Base-by-base conservation (phyloP, 2,888 invertebrate genomes). In the Metalampra italica region DNA sequence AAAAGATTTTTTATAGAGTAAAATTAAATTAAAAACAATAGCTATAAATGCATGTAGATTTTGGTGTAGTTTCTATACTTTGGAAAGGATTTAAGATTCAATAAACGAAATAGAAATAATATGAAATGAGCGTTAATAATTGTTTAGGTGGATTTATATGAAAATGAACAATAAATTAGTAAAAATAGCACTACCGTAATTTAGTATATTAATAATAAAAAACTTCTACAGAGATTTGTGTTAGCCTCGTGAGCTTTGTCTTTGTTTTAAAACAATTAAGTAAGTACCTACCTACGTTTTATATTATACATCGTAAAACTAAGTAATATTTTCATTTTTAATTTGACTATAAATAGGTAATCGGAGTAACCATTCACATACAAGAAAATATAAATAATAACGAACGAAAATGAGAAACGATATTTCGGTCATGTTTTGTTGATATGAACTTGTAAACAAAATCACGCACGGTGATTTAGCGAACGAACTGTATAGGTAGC, bases 231-330 rank as follows among this genome's bases (percentile, higher is more conserved):
- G 13, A 42, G 42, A 29, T 46, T 49, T 46, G 39, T 47, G 64
- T 68, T 83, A 87, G 87, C 86, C 87, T 87, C 86, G 58, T 78
- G 64, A 57, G 79, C 85, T 85, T 87, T 83, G 87, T 86, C 87
- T 74, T 81, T 63, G 64, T 61, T 66, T 69, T 71, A 71, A 56
- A 66, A 69, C 34, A 46, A 47, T 43, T 66, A 72, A 66, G 67
- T 75, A n/a, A n/a, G n/a, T n/a, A n/a, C n/a, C n/a, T n/a, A 77
- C 65, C 68, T 78, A 76, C 12, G 5, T 22, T 36, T 36, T n/a
- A 72, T 59, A 73, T 64, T 74, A 73, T 71, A 78, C 71, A 77
- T 63, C 61, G 9, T 40, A 62, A 69, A 68, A 63, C 75, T 81
- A 78, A 71, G 61, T 64, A 69, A 75, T 69, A 61, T 61, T 59